phyloP scores from a whole-genome alignment of 2,113 vertebrate genomes.

The Balaenoptera acutorostrata region DNA sequence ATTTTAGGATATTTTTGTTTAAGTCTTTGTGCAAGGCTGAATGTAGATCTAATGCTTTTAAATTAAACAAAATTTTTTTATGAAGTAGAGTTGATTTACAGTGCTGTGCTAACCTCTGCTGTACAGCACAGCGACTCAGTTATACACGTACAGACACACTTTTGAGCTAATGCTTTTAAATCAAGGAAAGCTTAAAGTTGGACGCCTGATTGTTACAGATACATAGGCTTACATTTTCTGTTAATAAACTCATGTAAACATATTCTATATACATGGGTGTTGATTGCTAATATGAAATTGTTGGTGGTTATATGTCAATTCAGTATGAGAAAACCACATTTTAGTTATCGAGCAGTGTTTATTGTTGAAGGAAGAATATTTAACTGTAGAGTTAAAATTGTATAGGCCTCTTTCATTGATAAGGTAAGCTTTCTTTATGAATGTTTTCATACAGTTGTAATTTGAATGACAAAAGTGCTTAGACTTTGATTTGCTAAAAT shows the following conservation, averaged over 20 bases:
- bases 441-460: not conserved
- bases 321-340: not conserved
- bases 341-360: not conserved
- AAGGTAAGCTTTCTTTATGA: not conserved
- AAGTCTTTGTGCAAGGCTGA: not conserved
- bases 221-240: not conserved
- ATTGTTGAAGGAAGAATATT: not conserved
- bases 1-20: slow-evolving; percentile 10
- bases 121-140: too few species aligned
- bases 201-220: not conserved
- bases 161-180: not conserved
- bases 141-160: too few species aligned
- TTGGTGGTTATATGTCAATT: not conserved
- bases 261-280: not conserved
- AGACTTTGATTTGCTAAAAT: not conserved
- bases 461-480: not conserved
- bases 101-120: too few species aligned
- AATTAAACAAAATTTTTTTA: not conserved
- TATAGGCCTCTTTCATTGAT: not conserved
- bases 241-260: not conserved
- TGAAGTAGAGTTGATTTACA: too few species aligned
- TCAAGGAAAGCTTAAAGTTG: not conserved
- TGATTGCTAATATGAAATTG: not conserved
- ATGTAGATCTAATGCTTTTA: not conserved
- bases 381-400: not conserved